Evolutionary conservation across 37 sponge, comb jelly and placozoan genomes (phyloP).

Genomic region (Eunapius fragilis): DNA sequence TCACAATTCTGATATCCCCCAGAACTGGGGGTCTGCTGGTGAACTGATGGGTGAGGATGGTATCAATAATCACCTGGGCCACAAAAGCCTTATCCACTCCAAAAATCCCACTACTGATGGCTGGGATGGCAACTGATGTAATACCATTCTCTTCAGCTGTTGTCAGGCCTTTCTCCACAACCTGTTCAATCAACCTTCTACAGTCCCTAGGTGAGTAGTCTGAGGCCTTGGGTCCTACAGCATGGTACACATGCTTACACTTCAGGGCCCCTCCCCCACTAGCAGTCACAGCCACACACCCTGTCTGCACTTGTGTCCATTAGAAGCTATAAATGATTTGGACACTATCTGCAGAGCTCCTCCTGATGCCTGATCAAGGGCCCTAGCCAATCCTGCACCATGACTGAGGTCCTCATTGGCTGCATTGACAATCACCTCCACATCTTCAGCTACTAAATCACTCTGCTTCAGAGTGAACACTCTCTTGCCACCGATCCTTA

Average conservation of each 20-base stretch:
- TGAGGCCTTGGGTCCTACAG: constrained; percentile 58
- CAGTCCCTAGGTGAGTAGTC: background rate
- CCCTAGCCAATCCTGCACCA: constrained; percentile 72
- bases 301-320: constrained; percentile 33
- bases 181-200: constrained; percentile 29
- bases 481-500: background rate
- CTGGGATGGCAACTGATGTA: constrained; percentile 68
- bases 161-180: constrained; percentile 17
- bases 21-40: constrained; percentile 30
- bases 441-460: constrained; percentile 62
- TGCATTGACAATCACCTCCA: constrained; percentile 77
- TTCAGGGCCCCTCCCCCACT: constrained; percentile 60
- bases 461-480: constrained; percentile 60
- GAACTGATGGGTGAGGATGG: constrained; percentile 35
- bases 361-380: constrained; percentile 61
- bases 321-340: background rate
- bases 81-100: constrained; percentile 54
- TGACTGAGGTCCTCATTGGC: constrained; percentile 62
- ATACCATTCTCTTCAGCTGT: constrained; percentile 29
- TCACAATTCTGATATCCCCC: constrained; percentile 71
- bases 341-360: constrained; percentile 46
- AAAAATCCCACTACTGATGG: constrained; percentile 79
- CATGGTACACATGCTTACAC: constrained; percentile 69
- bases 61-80: constrained; percentile 23
- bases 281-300: constrained; percentile 52